phyloP scores from a whole-genome alignment of 1,140 invertebrate genomes.

The Holcopasites calliopsidis region DNA sequence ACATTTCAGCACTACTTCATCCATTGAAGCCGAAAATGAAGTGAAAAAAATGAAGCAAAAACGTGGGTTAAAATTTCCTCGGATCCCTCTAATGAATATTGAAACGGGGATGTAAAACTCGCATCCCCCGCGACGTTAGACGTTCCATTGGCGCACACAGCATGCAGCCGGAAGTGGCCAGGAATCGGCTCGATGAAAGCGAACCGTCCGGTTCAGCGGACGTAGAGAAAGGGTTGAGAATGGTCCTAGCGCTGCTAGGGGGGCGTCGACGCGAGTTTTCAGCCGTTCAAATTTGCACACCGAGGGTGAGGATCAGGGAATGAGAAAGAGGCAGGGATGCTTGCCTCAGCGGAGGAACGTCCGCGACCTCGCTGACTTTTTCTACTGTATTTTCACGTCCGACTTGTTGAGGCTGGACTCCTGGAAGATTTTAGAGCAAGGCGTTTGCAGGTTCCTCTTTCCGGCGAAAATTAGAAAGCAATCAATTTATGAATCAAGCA shows the following conservation, averaged over 20 bases:
- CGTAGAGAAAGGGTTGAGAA: not conserved
- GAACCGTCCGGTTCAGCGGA: constrained; percentile 24
- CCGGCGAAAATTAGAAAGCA: no score
- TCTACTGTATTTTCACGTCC: constrained; percentile 24
- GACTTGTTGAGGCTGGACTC: constrained; percentile 14
- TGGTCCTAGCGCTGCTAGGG: not conserved
- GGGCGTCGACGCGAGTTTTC: constrained; percentile 42
- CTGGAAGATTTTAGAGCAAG: no score
- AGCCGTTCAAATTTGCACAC: constrained; percentile 70
- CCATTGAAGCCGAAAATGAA: not conserved
- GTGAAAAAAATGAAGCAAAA: not conserved
- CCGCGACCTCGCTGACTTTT: constrained; percentile 59
- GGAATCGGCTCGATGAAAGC: constrained; percentile 35
- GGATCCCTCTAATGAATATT: constrained; percentile 18
- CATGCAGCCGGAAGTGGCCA: constrained; percentile 33
- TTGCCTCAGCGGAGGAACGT: constrained; percentile 37
- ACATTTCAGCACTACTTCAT: not conserved
- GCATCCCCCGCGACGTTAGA: constrained; percentile 27
- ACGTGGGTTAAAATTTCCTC: not conserved
- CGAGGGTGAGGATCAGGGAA: constrained; percentile 37
- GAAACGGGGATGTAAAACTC: constrained; percentile 19
- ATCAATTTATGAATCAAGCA: no score
- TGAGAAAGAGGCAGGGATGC: constrained; percentile 33
- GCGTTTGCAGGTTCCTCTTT: no score
- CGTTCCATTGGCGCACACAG: constrained; percentile 30